phyloP scores from a whole-genome alignment of 1,140 invertebrate genomes.

The Drosophila setifemur region DNA sequence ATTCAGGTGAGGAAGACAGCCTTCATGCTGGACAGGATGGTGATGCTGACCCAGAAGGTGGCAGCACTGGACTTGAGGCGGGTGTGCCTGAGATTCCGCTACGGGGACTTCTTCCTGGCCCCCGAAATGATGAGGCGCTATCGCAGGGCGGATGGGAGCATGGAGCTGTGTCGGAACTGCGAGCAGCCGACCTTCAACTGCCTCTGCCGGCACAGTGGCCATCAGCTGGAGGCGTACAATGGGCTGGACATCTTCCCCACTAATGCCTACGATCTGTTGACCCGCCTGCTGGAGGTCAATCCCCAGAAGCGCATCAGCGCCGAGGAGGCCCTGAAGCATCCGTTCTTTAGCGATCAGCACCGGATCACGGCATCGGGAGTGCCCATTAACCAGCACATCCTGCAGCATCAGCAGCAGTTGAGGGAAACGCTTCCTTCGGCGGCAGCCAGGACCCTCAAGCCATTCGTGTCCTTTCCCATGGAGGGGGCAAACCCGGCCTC shows the following conservation, averaged over 20 bases:
- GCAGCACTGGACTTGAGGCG: slow-evolving; percentile 84
- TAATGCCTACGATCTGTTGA: slow-evolving; percentile 97
- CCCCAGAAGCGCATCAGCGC: slow-evolving; percentile 98
- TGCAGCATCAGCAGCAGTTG: slow-evolving; percentile 17
- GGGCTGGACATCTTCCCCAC: slow-evolving; percentile 66
- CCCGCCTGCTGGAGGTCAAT: slow-evolving; percentile 99
- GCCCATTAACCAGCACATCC: slow-evolving; percentile 6
- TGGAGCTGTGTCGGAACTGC: slow-evolving; percentile 69
- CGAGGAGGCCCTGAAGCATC: slow-evolving; percentile 98
- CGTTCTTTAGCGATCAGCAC: slow-evolving; percentile 85
- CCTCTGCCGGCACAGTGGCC: slow-evolving; percentile 60
- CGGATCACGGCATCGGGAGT: slow-evolving; percentile 35
- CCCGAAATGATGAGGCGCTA: slow-evolving; percentile 54
- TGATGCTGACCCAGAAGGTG: slow-evolving; percentile 84
- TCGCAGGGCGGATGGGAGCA: slow-evolving; percentile 55
- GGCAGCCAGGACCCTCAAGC: slow-evolving; percentile 26
- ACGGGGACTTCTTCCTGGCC: slow-evolving; percentile 56
- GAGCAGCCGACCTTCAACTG: slow-evolving; percentile 73
- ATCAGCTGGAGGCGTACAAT: slow-evolving; percentile 53
- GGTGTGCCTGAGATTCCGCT: slow-evolving; percentile 83
- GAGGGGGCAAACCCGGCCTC: not conserved
- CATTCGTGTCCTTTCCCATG: slow-evolving; percentile 19
- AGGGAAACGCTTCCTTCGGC: slow-evolving; percentile 23
- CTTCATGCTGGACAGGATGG: slow-evolving; percentile 84
- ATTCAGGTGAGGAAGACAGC: slow-evolving; percentile 88